Evolutionary conservation across 2,797 vertebrate genomes (phyloP).

Genomic region (Buceros bicornis): DNA sequence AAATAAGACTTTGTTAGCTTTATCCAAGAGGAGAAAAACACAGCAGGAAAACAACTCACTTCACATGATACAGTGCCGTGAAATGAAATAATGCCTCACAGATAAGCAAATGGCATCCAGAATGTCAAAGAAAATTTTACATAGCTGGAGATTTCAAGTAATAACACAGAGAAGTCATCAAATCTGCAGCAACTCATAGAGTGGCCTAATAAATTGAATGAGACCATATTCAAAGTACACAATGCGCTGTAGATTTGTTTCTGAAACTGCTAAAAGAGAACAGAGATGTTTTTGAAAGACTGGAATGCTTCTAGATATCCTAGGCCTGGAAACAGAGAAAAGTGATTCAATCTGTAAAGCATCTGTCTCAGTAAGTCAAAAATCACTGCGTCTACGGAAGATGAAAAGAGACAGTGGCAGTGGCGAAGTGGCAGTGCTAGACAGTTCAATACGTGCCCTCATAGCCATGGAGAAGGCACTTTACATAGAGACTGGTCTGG

Average conservation of each 20-base stretch:
- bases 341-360: background rate
- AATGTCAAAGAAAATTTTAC: background rate
- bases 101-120: background rate
- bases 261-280: background rate
- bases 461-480: background rate
- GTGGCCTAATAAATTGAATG: constrained; percentile 11
- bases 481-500: background rate
- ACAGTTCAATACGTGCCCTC: background rate
- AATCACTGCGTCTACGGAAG: background rate
- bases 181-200: background rate
- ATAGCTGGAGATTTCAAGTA: background rate
- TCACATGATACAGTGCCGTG: background rate
- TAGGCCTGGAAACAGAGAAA: background rate
- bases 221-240: background rate
- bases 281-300: background rate
- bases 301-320: background rate
- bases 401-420: background rate
- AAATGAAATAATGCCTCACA: background rate
- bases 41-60: background rate
- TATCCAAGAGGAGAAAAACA: background rate
- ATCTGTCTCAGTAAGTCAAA: background rate
- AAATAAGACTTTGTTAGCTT: background rate
- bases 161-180: background rate
- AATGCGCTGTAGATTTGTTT: background rate
- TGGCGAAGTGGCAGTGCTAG: background rate